Evolutionary conservation across 2,113 vertebrate genomes (phyloP).

Genomic region (Gyps fulvus): DNA sequence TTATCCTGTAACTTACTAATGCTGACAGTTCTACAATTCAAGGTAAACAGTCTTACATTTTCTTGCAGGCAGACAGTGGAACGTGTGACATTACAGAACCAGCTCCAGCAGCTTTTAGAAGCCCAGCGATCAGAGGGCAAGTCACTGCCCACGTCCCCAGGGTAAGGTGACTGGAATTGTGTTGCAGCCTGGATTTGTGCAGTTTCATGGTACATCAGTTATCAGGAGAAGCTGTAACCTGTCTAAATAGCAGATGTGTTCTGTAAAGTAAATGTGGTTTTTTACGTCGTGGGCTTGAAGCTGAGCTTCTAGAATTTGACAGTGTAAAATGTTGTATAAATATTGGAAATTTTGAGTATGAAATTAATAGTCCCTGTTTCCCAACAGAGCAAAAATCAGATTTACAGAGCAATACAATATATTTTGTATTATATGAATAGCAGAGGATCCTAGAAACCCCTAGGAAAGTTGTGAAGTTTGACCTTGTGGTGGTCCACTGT

Average conservation of each 20-base stretch:
- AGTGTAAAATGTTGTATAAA: neutral
- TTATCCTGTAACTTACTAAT: neutral
- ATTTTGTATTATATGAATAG: neutral
- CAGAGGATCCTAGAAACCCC: neutral
- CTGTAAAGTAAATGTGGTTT: neutral
- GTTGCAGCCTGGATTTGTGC: neutral
- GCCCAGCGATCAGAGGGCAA: slow-evolving; percentile 77
- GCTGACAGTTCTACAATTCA: neutral
- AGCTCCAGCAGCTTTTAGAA: slow-evolving; percentile 89
- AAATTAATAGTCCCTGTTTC: neutral
- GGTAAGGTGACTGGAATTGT: slow-evolving; percentile 69
- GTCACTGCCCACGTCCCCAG: slow-evolving; percentile 78
- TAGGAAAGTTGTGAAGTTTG: neutral
- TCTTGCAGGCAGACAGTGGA: slow-evolving; percentile 86
- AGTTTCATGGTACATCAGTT: neutral
- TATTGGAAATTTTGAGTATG: neutral
- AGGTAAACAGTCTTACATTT: neutral
- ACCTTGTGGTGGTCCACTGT: neutral
- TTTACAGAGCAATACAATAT: neutral
- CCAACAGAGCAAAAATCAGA: neutral
- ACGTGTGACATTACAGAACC: slow-evolving; percentile 86
- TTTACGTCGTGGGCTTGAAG: neutral
- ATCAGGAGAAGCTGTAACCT: neutral
- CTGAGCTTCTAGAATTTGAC: neutral
- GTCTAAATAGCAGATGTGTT: neutral